These are phyloP conservation scores for Dendronephthya gigantea DNA, from an alignment of 64 coral and sea anemone species.

Conservation along the genomic window DNA sequence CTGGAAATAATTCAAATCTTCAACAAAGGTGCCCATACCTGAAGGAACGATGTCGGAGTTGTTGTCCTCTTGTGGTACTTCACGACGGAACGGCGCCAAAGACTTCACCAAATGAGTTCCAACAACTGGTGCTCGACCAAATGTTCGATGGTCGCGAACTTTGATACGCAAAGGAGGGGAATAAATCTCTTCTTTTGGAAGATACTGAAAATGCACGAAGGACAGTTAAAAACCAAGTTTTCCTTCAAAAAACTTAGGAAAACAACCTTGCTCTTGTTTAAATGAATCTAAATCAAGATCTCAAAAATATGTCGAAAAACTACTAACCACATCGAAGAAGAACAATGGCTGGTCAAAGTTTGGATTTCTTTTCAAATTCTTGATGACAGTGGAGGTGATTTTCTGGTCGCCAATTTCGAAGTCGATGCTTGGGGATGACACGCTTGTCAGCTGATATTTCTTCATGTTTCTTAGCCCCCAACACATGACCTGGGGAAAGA, in stretches of 20 bases:
- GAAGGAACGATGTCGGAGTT: background rate
- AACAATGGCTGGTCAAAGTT: slow-evolving; percentile 96
- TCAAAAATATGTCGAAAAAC: background rate
- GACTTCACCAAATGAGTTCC: slow-evolving; percentile 67
- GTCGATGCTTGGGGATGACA: slow-evolving; percentile 82
- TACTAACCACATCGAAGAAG: slow-evolving; percentile 89
- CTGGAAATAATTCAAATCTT: too few species aligned
- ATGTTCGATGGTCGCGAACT: slow-evolving; percentile 87
- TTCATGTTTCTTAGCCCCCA: slow-evolving; percentile 99
- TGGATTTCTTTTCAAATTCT: slow-evolving; percentile 83
- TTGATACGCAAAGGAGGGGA: slow-evolving; percentile 87
- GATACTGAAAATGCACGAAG: slow-evolving; percentile 58
- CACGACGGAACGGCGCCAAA: slow-evolving; percentile 47
- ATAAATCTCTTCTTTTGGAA: slow-evolving; percentile 95
- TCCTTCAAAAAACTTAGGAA: too few species aligned
- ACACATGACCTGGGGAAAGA: slow-evolving; percentile 52
- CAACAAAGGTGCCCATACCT: background rate
- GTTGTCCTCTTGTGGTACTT: slow-evolving; percentile 13
- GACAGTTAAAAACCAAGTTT: too few species aligned
- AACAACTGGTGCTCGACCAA: slow-evolving; percentile 77
- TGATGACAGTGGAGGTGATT: slow-evolving; percentile 68
- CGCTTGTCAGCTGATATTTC: slow-evolving; percentile 85
- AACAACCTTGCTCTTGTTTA: too few species aligned
- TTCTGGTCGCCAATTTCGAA: slow-evolving; percentile 73
- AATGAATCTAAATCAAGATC: too few species aligned